Percentiles rank a stretch among this genome's conserved stretches.
phyloP scores from a whole-genome alignment of 1,140 invertebrate genomes.

The Penaeus japonicus region DNA sequence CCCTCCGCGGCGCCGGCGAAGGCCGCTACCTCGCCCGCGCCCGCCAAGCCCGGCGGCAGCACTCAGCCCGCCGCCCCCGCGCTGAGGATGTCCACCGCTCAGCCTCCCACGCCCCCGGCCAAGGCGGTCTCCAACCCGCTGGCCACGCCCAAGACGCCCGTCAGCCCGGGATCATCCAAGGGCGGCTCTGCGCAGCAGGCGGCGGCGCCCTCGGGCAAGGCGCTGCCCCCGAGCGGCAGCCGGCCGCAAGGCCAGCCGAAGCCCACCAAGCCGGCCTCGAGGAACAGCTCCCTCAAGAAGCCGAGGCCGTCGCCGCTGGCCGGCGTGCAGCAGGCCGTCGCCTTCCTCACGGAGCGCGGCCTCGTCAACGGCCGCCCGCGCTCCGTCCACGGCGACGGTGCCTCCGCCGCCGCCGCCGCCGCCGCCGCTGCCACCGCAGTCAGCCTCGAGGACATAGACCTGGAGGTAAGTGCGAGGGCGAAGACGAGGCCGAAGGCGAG shows the following conservation, averaged over 20 bases:
- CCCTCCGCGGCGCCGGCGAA: conserved; percentile 10
- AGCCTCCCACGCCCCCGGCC: conserved; percentile 11
- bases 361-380: conserved; percentile 27
- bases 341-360: conserved; percentile 40
- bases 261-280: conserved; percentile 32
- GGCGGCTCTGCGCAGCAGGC: neutral
- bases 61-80: neutral
- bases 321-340: conserved; percentile 31
- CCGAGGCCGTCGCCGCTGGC: conserved; percentile 27
- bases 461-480: conserved; percentile 46
- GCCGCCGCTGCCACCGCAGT: neutral
- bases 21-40: neutral
- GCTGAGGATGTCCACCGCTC: conserved; percentile 17
- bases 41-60: neutral
- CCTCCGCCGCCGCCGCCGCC: neutral
- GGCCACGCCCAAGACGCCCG: neutral
- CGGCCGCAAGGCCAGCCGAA: neutral
- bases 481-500: too few species aligned
- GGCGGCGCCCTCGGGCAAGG: neutral
- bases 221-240: conserved; percentile 24
- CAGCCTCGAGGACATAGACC: conserved; percentile 54
- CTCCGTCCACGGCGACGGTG: neutral
- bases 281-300: conserved; percentile 44
- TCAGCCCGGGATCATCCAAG: neutral
- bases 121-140: neutral